Conservation (phyloP, 2,113 vertebrate genomes). For the Conger conger region DNA sequence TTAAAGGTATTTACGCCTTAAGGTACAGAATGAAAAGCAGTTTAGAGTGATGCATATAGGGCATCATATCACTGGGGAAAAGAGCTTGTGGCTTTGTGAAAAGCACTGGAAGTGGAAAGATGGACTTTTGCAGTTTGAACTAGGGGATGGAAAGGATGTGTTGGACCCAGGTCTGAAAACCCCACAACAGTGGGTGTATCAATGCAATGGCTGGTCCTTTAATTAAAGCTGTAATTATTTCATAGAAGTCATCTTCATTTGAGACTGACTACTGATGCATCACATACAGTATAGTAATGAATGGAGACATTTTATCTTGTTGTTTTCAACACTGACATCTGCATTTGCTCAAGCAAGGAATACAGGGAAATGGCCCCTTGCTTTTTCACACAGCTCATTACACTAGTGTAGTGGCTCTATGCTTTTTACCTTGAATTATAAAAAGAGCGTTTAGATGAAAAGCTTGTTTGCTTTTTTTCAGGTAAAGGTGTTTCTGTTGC, state of each 20-base stretch:
- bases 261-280: slow-evolving; percentile 36
- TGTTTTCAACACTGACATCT: slow-evolving; percentile 60
- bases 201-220: background rate
- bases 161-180: background rate
- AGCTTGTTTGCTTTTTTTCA: background rate
- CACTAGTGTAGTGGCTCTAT: slow-evolving; percentile 23
- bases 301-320: slow-evolving; percentile 48
- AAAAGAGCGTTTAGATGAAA: slow-evolving; percentile 23
- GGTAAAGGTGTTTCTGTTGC: background rate
- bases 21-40: background rate
- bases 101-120: background rate
- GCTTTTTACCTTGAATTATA: background rate
- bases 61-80: background rate
- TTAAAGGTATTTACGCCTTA: background rate
- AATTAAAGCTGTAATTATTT: background rate
- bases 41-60: background rate
- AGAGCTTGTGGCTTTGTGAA: background rate
- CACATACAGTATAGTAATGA: slow-evolving; percentile 47
- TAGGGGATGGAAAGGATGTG: background rate
- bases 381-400: too few species aligned
- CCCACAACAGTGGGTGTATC: background rate
- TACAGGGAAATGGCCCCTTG: slow-evolving; percentile 32
- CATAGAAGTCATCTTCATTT: background rate
- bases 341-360: slow-evolving; percentile 57
- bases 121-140: background rate